Conservation (phyloP, 2,113 vertebrate species). For the Pleuronectes platessa region DNA sequence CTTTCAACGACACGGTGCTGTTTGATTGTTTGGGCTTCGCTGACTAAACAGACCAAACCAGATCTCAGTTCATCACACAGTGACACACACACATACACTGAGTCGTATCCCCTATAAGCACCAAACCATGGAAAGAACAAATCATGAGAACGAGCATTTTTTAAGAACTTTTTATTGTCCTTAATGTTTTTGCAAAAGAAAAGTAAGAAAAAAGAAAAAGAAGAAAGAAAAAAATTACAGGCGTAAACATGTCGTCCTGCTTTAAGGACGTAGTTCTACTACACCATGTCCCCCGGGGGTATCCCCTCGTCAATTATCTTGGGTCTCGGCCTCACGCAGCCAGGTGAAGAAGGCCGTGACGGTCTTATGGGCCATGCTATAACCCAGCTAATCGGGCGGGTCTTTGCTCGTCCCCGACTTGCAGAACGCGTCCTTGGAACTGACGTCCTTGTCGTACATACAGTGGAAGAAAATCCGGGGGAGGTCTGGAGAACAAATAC, state of each 20-base stretch:
- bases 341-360: conserved; percentile 98
- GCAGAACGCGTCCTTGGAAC: conserved; percentile 98
- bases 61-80: background rate
- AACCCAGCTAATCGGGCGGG: conserved; percentile 92
- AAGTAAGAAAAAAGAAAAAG: conserved; percentile 68
- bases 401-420: conserved; percentile 97
- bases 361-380: conserved; percentile 95
- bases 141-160: conserved; percentile 67
- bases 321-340: conserved; percentile 97
- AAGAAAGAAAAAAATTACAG: conserved; percentile 80
- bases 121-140: conserved; percentile 42
- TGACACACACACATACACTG: background rate
- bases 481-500: conserved; percentile 83
- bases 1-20: no score
- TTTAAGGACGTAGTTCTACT: conserved; percentile 76
- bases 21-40: no score
- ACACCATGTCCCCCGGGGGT: conserved; percentile 85
- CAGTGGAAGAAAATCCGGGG: conserved; percentile 99
- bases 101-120: no score
- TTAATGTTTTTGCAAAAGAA: conserved; percentile 95
- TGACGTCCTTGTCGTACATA: conserved; percentile 98
- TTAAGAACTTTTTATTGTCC: conserved; percentile 92
- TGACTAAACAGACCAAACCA: no score
- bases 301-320: conserved; percentile 90
- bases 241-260: conserved; percentile 82